A percentile compares a stretch with the other conserved stretches of the same genome.
Conservation (phyloP, 2,888 invertebrate species). For the Clitarchus hookeri region DNA sequence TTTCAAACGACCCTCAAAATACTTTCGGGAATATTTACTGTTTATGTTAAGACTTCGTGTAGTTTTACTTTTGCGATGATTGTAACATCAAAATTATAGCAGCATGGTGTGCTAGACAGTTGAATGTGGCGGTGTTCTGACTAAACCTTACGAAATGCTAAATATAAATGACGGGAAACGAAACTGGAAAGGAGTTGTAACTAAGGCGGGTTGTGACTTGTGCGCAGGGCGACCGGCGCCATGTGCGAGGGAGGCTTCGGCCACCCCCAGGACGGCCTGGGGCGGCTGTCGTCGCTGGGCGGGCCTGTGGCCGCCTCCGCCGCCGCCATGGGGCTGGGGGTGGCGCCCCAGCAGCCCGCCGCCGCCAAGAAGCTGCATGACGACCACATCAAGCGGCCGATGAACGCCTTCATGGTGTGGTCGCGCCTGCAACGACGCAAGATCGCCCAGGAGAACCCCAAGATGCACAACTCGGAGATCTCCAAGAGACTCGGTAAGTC, state of each 20-base stretch:
- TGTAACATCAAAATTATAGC: no score
- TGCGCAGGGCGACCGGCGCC: constrained; percentile 71
- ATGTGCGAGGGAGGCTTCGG: constrained; percentile 71
- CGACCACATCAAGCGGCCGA: constrained; percentile 93
- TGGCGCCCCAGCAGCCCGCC: constrained; percentile 27
- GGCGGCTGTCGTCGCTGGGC: constrained; percentile 58
- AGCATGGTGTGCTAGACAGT: no score
- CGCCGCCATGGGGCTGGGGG: constrained; percentile 61
- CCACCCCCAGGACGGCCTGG: constrained; percentile 50
- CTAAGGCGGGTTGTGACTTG: background rate
- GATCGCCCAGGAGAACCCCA: constrained; percentile 97
- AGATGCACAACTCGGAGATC: constrained; percentile 98
- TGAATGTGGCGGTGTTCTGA: no score
- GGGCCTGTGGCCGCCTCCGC: constrained; percentile 60
- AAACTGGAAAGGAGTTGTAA: no score
- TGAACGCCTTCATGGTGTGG: constrained; percentile 99
- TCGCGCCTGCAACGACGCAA: constrained; percentile 88
- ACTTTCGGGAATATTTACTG: no score
- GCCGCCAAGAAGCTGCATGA: constrained; percentile 67
- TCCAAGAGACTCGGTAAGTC: constrained; percentile 85
- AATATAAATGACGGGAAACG: no score
- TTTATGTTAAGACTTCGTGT: no score
- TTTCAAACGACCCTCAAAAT: no score
- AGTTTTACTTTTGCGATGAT: no score
- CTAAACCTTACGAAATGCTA: no score